Evolutionary conservation across 2,113 vertebrate genomes (phyloP), one percentile per base, ranked within the genome.

Genomic region (Petroica traversi): DNA sequence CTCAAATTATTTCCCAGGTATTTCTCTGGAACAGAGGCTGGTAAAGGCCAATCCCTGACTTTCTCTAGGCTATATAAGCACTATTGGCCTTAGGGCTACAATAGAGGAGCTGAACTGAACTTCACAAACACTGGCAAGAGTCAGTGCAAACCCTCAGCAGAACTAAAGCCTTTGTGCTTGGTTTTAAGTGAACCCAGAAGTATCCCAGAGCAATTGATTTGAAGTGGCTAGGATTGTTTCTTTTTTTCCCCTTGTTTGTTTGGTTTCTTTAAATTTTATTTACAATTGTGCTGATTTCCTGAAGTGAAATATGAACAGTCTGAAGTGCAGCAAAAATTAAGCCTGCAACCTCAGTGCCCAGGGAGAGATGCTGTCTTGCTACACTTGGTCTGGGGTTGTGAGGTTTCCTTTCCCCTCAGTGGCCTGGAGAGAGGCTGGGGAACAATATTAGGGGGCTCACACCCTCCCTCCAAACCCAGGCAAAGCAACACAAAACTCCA

Each of bases 251-350:
- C 4, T 26, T 77, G 8, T 8, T 33, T 41, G 41, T 9, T 41
- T 43, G 31, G 31, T 24, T 13, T 36, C 28, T 24, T 58, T 34
- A 5, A 14, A n/a, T 66, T 68, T 82, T 48, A 73, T 95, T 79
- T 88, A 82, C 58, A 79, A 9, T 63, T 89, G 66, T 93, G 92
- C 63, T 83, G 57, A 84, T 85, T 84, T 81, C 43, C 93, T 72
- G 73, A 43, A 49, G 29, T 25, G 31, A 85, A 67, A 85, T 52
- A 75, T 19, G 28, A 92, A 73, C 73, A 95, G 69, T 84, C 33
- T 89, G 76, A 93, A 80, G 77, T 12, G 9, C 62, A 91, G 69
- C 26, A 58, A 75, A 54, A 66, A 49, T 54, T 58, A 85, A 88
- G 18, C 51, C 38, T 85, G 46, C 72, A 88, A 55, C 43, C 19